Percentiles rank a stretch among this genome's conserved stretches.
These are phyloP conservation scores for Agrilus biguttatus DNA, from an alignment of 2,888 invertebrate genomes.

Conservation along the genomic window DNA sequence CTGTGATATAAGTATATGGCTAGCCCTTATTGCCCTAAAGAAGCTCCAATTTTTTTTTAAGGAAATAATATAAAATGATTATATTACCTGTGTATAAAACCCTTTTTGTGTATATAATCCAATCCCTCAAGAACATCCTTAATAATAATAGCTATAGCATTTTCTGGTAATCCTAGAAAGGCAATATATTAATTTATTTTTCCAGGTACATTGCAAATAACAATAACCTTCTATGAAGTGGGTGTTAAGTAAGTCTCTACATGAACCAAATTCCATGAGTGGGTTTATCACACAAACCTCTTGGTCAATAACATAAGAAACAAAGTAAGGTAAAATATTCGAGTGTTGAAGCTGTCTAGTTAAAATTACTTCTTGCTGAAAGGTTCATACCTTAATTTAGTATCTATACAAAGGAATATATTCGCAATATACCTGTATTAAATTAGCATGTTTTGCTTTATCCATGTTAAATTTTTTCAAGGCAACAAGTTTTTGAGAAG, in stretches of 20 bases:
- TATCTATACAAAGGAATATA: not conserved
- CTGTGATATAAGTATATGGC: constrained; percentile 67
- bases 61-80: not conserved
- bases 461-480: constrained; percentile 66
- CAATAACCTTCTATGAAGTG: constrained; percentile 47
- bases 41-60: not conserved
- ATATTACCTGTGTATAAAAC: constrained; percentile 66
- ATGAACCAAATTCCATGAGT: constrained; percentile 73
- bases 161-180: constrained; percentile 58
- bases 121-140: constrained; percentile 66
- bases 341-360: constrained; percentile 66
- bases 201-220: not conserved
- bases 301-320: constrained; percentile 62
- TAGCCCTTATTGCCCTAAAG: constrained; percentile 64
- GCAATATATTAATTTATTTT: no score
- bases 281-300: constrained; percentile 71
- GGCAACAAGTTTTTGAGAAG: constrained; percentile 51
- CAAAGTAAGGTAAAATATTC: constrained; percentile 60
- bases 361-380: constrained; percentile 65
- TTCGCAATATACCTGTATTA: constrained; percentile 35
- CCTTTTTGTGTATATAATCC: constrained; percentile 71
- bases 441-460: constrained; percentile 44
- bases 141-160: constrained; percentile 64
- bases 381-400: constrained; percentile 11
- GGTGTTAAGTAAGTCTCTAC: constrained; percentile 59